Evolutionary conservation across 2,113 vertebrate genomes (phyloP).

Genomic region (Caloenas nicobarica): DNA sequence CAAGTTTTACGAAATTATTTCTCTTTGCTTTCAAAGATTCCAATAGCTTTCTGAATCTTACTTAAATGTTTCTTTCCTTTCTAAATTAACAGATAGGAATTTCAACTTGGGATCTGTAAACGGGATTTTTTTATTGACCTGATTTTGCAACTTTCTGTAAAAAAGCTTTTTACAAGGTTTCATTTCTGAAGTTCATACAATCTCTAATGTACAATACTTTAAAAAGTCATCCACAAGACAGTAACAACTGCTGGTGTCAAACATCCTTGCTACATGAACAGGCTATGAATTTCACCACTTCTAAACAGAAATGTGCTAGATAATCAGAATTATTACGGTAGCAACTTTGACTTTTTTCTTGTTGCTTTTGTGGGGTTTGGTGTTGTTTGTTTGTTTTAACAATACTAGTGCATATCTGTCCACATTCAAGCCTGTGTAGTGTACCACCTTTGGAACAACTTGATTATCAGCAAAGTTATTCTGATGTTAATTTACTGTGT

Average conservation of each 20-base stretch:
- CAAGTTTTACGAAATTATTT: neutral
- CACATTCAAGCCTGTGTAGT: neutral
- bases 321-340: neutral
- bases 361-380: no score
- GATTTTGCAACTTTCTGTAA: neutral
- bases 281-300: neutral
- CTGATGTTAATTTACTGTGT: neutral
- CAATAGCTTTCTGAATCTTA: neutral
- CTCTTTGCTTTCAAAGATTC: neutral
- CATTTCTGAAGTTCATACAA: neutral
- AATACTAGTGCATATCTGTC: no score
- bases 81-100: neutral
- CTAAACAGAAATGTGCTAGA: neutral
- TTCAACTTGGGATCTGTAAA: neutral
- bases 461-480: neutral
- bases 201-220: neutral
- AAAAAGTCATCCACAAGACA: neutral
- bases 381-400: neutral
- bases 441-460: neutral
- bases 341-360: neutral
- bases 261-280: neutral
- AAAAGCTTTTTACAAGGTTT: neutral
- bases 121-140: neutral
- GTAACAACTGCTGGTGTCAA: neutral
- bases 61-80: neutral